Evolutionary conservation across 2,797 vertebrate species (phyloP).

Genomic region (Myotis findleyi): DNA sequence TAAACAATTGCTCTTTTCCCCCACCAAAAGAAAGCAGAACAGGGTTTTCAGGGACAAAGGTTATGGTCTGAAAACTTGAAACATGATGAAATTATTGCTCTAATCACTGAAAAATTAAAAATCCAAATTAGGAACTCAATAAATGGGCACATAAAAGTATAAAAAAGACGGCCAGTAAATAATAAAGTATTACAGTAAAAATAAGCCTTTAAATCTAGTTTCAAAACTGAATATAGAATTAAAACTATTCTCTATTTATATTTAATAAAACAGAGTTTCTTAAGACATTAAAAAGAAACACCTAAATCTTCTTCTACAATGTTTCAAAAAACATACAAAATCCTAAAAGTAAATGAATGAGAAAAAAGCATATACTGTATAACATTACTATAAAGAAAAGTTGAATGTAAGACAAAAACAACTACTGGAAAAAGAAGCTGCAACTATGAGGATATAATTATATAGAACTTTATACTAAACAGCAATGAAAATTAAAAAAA

Average conservation of each 20-base stretch:
- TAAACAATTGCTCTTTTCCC: neutral
- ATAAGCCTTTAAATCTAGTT: constrained; percentile 21
- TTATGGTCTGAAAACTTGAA: neutral
- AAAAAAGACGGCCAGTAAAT: neutral
- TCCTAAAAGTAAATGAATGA: constrained; percentile 4
- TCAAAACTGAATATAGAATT: constrained; percentile 6
- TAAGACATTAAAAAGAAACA: neutral
- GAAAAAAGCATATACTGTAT: neutral
- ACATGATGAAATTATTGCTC: neutral
- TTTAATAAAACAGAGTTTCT: neutral
- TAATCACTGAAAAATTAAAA: constrained; percentile 1
- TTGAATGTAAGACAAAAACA: neutral
- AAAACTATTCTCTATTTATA: neutral
- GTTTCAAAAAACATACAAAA: constrained; percentile 37
- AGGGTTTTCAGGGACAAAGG: neutral
- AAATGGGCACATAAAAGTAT: neutral
- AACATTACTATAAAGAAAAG: neutral
- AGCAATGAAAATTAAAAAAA: neutral
- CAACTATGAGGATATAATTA: neutral
- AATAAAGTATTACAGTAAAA: constrained; percentile 9
- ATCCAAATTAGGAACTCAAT: constrained; percentile 24
- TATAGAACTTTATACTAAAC: neutral
- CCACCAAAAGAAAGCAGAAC: neutral
- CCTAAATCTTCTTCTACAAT: neutral
- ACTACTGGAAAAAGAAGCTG: neutral